phyloP scores from a whole-genome alignment of 2,113 vertebrate genomes.

The Ceuthmochares aereus region DNA sequence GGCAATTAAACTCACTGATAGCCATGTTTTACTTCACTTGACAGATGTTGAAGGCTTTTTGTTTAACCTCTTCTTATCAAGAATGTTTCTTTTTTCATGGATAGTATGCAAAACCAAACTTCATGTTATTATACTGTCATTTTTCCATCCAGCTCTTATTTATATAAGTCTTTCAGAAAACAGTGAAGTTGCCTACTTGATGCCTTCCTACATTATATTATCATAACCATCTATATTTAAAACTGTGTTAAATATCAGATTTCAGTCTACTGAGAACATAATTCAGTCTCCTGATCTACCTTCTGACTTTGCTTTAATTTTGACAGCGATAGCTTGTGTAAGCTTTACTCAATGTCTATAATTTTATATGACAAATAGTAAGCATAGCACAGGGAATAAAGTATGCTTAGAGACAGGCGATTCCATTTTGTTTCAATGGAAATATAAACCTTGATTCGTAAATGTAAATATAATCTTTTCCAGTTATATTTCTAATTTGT shows the following conservation, averaged over 20 bases:
- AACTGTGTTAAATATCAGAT: not conserved
- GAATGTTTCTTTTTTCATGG: not conserved
- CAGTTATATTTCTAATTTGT: not conserved
- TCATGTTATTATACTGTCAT: not conserved
- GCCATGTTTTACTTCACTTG: conserved; percentile 38
- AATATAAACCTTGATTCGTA: not conserved
- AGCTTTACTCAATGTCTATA: not conserved
- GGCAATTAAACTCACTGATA: not conserved
- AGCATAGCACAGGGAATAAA: not conserved
- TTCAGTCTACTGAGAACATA: not conserved
- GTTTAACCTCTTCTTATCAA: not conserved
- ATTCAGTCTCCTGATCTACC: not conserved
- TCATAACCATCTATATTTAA: not conserved
- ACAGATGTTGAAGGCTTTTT: conserved; percentile 13
- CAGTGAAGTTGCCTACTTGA: not conserved
- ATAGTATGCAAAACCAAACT: conserved; percentile 18
- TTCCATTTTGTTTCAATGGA: not conserved
- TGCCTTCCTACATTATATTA: not conserved
- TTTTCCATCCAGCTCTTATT: not conserved
- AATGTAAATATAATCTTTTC: not conserved
- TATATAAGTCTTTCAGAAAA: not conserved
- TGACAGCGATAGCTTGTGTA: not conserved
- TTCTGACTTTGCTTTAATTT: not conserved
- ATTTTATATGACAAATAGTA: not conserved
- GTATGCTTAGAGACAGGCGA: not conserved